These are phyloP conservation scores for Anguilla rostrata DNA, from an alignment of 2,113 vertebrate species.

Conservation along the genomic window DNA sequence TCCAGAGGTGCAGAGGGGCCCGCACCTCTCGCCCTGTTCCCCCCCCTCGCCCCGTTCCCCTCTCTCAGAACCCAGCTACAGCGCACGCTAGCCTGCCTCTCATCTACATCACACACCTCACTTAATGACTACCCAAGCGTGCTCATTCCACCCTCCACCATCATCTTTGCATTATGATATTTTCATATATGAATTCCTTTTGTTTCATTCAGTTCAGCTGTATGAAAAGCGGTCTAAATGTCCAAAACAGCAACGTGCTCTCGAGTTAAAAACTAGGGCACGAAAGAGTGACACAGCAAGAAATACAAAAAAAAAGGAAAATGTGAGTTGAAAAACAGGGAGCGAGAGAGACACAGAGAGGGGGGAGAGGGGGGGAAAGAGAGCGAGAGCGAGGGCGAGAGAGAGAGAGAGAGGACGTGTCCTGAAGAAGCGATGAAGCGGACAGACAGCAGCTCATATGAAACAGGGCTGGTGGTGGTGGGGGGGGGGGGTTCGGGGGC, in stretches of 20 bases:
- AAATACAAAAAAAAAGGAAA: background rate
- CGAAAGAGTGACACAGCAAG: background rate
- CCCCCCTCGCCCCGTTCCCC: no score
- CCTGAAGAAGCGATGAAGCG: conserved; percentile 43
- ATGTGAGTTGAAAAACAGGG: background rate
- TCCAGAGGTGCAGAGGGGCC: background rate
- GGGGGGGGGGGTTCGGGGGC: background rate
- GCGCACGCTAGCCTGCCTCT: no score
- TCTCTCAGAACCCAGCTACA: background rate
- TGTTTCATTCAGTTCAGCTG: background rate
- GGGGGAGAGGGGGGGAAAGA: conserved; percentile 17
- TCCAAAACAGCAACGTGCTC: background rate
- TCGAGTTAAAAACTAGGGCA: background rate
- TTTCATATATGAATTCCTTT: background rate
- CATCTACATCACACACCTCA: background rate
- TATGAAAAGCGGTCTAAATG: background rate
- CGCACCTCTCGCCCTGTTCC: background rate
- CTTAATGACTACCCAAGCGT: background rate
- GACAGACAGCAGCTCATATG: conserved; percentile 36
- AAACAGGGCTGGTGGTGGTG: conserved; percentile 12
- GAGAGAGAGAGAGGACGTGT: conserved; percentile 28
- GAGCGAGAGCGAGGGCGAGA: background rate
- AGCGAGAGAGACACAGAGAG: conserved; percentile 15
- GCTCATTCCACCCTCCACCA: background rate
- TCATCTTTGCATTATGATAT: background rate